phyloP scores from a whole-genome alignment of 2,888 invertebrate species.

The Cerceris ruficornis region DNA sequence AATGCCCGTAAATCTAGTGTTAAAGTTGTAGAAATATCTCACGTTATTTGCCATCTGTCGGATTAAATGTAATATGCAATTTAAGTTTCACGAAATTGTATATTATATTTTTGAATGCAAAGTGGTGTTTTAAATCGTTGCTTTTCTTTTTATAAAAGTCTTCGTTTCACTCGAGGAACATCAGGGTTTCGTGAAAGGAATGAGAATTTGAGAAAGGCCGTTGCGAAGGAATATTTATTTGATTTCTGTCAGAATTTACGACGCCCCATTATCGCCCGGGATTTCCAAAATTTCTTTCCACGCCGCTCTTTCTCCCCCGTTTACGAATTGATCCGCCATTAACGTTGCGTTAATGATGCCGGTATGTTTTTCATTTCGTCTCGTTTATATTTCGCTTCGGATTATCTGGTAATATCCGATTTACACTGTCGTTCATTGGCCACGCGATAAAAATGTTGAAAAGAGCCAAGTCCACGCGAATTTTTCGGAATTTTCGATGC shows the following conservation, averaged over 20 bases:
- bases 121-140: no score
- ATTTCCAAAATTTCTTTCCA: not conserved
- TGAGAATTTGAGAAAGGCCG: no score
- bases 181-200: no score
- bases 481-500: conserved; percentile 11
- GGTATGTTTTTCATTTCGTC: conserved; percentile 24
- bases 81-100: no score
- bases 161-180: no score
- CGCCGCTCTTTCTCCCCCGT: not conserved
- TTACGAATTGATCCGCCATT: conserved; percentile 18
- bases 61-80: no score
- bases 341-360: conserved; percentile 4
- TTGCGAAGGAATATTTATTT: no score
- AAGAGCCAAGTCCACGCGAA: conserved; percentile 45
- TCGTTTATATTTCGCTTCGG: conserved; percentile 27
- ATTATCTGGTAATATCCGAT: conserved; percentile 60
- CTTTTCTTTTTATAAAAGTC: no score
- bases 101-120: no score
- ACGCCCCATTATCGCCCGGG: not conserved
- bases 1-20: no score
- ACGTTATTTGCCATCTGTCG: no score
- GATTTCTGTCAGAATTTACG: not conserved
- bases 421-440: conserved; percentile 47
- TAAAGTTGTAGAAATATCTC: no score
- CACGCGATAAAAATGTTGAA: conserved; percentile 52